These are phyloP conservation scores for Hemibagrus guttatus DNA, from an alignment of 2,797 vertebrate species.

Conservation along the genomic window DNA sequence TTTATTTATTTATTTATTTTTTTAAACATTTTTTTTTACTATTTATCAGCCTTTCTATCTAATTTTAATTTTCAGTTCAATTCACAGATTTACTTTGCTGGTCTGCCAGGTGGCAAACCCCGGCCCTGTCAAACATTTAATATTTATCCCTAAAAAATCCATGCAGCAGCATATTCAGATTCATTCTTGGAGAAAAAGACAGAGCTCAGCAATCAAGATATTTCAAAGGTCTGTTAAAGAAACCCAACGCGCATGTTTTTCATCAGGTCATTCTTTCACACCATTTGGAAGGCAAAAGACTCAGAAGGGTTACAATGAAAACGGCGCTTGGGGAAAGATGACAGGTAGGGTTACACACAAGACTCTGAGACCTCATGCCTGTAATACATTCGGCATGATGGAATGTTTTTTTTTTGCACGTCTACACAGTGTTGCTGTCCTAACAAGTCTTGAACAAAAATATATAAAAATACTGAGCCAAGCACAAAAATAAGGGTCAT, in stretches of 20 bases:
- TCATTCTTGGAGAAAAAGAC: slow-evolving; percentile 28
- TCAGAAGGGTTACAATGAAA: slow-evolving; percentile 57
- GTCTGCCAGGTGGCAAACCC: neutral
- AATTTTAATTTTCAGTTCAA: neutral
- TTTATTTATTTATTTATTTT: too few species aligned
- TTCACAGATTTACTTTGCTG: neutral
- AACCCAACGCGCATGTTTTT: slow-evolving; percentile 51
- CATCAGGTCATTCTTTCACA: slow-evolving; percentile 50
- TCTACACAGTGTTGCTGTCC: neutral
- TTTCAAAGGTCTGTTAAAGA: slow-evolving; percentile 21
- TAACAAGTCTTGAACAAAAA: neutral
- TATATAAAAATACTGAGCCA: neutral
- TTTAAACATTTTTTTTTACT: too few species aligned
- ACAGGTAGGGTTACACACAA: slow-evolving; percentile 65
- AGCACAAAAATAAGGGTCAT: neutral
- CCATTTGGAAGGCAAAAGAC: slow-evolving; percentile 48
- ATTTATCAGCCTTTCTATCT: neutral
- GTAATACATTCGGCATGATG: slow-evolving; percentile 55
- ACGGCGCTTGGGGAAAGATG: slow-evolving; percentile 54
- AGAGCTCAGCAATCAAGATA: neutral
- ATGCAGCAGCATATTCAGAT: slow-evolving; percentile 41
- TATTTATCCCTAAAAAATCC: slow-evolving; percentile 36
- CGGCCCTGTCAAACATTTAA: neutral
- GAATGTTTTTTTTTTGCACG: slow-evolving; percentile 14
- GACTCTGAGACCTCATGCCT: slow-evolving; percentile 45